These are phyloP conservation scores for Mesoclemmys tuberculata DNA, from an alignment of 2,113 vertebrate genomes.

Conservation along the genomic window DNA sequence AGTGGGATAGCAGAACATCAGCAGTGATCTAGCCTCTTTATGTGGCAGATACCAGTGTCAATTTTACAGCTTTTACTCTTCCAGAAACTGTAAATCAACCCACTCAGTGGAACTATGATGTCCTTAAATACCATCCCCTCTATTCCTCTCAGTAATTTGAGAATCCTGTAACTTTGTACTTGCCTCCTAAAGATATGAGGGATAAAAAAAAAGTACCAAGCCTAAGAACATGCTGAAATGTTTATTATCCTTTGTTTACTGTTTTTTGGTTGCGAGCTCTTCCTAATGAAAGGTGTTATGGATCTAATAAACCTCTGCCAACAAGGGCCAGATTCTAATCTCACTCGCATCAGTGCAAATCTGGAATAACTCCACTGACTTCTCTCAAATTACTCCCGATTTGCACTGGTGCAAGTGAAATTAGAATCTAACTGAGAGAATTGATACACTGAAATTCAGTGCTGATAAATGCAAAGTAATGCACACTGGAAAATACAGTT, in stretches of 20 bases:
- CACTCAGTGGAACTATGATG: conserved; percentile 9
- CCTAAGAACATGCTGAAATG: neutral
- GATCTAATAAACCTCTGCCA: neutral
- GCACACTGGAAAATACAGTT: neutral
- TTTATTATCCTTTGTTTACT: neutral
- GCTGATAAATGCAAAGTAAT: neutral
- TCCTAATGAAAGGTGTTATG: neutral
- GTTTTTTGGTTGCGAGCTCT: accelerated
- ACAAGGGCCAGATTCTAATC: neutral
- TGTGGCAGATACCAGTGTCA: neutral
- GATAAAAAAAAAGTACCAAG: neutral
- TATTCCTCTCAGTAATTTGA: neutral
- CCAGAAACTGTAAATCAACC: neutral
- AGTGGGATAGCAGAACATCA: conserved; percentile 11
- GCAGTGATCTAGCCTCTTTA: neutral
- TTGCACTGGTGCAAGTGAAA: neutral
- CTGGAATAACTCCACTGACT: neutral
- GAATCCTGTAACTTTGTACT: neutral
- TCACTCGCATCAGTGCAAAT: neutral
- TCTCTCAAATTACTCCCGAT: neutral
- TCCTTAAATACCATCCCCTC: neutral
- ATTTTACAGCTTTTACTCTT: neutral
- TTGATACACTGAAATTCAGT: neutral
- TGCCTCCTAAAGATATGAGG: neutral
- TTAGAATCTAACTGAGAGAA: neutral